Evolutionary conservation across 2,888 invertebrate genomes (phyloP).

Genomic region (Pachydiplax longipennis): DNA sequence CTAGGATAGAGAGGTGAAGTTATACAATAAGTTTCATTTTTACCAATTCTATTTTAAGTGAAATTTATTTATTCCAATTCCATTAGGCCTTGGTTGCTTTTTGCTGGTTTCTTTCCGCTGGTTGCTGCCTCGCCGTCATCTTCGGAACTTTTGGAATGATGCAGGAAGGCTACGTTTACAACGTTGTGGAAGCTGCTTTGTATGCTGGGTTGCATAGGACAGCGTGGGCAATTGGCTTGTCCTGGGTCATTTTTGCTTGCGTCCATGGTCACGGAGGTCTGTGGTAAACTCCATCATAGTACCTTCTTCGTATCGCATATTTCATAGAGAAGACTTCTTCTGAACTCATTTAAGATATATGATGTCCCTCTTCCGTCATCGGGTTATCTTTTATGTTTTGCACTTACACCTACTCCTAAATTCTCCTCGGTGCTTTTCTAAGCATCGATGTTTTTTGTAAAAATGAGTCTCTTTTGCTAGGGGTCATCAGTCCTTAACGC

Average conservation of each 20-base stretch:
- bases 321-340: too few relatives aligned
- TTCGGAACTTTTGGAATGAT: conserved; percentile 72
- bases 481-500: too few relatives aligned
- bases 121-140: conserved; percentile 64
- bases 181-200: conserved; percentile 67
- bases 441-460: too few relatives aligned
- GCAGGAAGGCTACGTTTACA: conserved; percentile 67
- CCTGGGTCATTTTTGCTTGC: conserved; percentile 72
- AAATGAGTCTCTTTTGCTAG: too few relatives aligned
- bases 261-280: conserved; percentile 72
- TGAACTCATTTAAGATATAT: too few relatives aligned
- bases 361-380: too few relatives aligned
- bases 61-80: conserved; percentile 50
- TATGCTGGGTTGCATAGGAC: conserved; percentile 72
- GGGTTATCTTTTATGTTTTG: too few relatives aligned
- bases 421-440: too few relatives aligned
- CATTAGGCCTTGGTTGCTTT: conserved; percentile 60
- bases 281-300: conserved; percentile 37
- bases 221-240: conserved; percentile 73
- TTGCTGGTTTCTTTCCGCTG: conserved; percentile 54
- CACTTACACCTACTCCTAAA: too few relatives aligned
- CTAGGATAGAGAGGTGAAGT: too few relatives aligned
- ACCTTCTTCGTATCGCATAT: too few relatives aligned
- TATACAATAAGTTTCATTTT: too few relatives aligned
- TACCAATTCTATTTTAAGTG: not conserved